Evolutionary conservation across 1,140 invertebrate species (phyloP).

Genomic region (Lineus longissimus): DNA sequence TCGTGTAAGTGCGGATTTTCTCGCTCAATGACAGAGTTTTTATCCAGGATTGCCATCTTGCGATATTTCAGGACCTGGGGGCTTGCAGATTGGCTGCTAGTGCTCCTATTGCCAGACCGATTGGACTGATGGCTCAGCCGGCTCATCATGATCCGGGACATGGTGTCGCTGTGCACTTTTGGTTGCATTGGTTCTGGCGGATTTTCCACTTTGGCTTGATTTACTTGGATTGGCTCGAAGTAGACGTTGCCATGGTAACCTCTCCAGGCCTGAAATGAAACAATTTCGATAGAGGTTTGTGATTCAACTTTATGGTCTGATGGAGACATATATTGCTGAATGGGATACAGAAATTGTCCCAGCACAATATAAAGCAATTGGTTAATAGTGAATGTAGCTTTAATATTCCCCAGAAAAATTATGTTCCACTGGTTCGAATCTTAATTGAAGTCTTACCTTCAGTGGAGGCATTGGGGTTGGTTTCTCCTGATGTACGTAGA

Average conservation of each 20-base stretch:
- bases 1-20: conserved; percentile 30
- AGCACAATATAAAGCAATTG: not conserved
- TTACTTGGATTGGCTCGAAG: conserved; percentile 45
- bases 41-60: conserved; percentile 36
- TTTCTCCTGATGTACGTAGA: conserved; percentile 34
- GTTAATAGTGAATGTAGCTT: not conserved
- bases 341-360: not conserved
- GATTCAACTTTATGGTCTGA: not conserved
- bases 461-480: conserved; percentile 35
- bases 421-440: too few species aligned
- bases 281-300: not conserved
- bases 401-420: not conserved
- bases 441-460: too few species aligned
- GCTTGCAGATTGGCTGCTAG: not conserved
- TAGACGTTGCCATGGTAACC: conserved; percentile 51
- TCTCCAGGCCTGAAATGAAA: conserved; percentile 41
- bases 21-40: conserved; percentile 28
- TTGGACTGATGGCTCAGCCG: not conserved
- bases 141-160: not conserved
- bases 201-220: not conserved
- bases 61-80: conserved; percentile 6
- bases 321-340: too few species aligned
- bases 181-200: not conserved
- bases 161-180: not conserved
- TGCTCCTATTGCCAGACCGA: not conserved